Evolutionary conservation across 2,113 vertebrate species (phyloP), one percentile per base, ranked within the genome.

Genomic region (Dunckerocampus dactyliophorus): DNA sequence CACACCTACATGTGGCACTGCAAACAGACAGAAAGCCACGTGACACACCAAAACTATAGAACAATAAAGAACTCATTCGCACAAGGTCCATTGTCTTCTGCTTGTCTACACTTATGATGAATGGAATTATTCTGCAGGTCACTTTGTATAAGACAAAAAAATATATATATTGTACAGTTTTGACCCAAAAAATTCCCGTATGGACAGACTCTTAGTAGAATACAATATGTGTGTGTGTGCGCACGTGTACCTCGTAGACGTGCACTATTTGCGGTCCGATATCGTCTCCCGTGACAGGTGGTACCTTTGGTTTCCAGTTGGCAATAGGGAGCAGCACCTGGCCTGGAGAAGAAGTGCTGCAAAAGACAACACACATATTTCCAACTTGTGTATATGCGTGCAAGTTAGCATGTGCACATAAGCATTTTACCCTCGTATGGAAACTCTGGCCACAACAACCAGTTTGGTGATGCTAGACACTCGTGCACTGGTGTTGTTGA

Each of bases 281-380:
- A 19, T 99, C 96, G 15, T 97, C 96, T 77, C 93, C 94, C 0
- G 88, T 82, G 70, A 91, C 85, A 0, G 94, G 92, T 49, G 87
- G 89, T 13, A 92, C 89, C 78, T 91, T 93, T 0, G 90, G 80
- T 63, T 95, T 90, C 95, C 95, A 98, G 45, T 97, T 98, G 54
- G 94, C 88, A 59, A 99, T 95, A 7, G 96, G 96, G 48, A 99
- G 91, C 75, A 99, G 93, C 53, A 98, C 88, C 74, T 98, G 94
- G 75, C 92, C 91, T 28, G 96, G 96, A 46, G 92, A 93, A 0
- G 95, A 96, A 1, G 94, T 91, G 12, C 96, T 98, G 84, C 65
- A 83, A 34, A n/a, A 3, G n/a, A 46, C 10, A 66, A 9, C 21
- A 17, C 17, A 55, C 16, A 57, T 20, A 5, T 12, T 43, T 43